These are phyloP conservation scores for Bursaphelenchus mucronatus DNA, from an alignment of 1,140 invertebrate species.

Conservation along the genomic window DNA sequence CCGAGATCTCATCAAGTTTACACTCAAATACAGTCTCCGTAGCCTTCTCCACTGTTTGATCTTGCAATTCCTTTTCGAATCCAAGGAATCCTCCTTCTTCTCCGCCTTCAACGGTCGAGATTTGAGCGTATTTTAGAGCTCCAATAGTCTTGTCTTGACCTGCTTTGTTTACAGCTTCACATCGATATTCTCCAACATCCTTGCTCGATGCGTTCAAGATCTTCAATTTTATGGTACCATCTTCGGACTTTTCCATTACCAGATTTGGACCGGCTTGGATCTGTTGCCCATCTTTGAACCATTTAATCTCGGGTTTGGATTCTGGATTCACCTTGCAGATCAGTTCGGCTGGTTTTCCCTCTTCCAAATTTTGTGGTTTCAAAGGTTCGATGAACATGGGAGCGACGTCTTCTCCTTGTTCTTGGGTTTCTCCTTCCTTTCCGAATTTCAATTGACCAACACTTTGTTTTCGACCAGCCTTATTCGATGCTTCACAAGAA, in stretches of 20 bases:
- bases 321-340: constrained; percentile 50
- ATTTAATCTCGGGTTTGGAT: constrained; percentile 53
- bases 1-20: constrained; percentile 30
- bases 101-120: constrained; percentile 17
- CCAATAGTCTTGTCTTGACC: constrained; percentile 38
- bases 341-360: constrained; percentile 51
- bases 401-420: constrained; percentile 20
- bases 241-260: constrained; percentile 37
- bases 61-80: constrained; percentile 27
- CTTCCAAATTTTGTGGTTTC: constrained; percentile 40
- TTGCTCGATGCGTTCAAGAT: constrained; percentile 34
- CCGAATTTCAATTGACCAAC: constrained; percentile 51
- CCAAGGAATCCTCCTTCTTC: constrained; percentile 31
- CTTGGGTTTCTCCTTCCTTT: constrained; percentile 35
- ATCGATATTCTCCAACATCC: constrained; percentile 42
- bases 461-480: constrained; percentile 43
- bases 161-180: constrained; percentile 38
- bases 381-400: constrained; percentile 53
- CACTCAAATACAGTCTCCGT: constrained; percentile 36
- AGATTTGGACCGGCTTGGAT: constrained; percentile 44
- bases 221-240: constrained; percentile 44
- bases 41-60: constrained; percentile 26
- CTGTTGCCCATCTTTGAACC: constrained; percentile 51
- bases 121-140: constrained; percentile 44
- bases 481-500: constrained; percentile 47